These are phyloP conservation scores for Cremastinae sp. DNA, from an alignment of 2,888 invertebrate genomes.

Conservation along the genomic window DNA sequence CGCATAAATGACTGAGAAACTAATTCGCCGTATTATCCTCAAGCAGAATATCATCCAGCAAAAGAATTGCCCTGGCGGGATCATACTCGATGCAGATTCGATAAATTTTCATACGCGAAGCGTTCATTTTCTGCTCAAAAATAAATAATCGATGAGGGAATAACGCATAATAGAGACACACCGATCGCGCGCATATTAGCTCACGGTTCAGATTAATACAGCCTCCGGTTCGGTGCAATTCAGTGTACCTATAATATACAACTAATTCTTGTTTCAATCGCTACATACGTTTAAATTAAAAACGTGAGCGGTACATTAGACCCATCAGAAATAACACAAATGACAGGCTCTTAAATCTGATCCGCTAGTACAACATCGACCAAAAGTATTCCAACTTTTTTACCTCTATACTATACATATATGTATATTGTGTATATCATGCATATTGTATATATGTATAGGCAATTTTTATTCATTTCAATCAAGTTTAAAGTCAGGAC, in stretches of 20 bases:
- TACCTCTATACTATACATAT: too few species aligned
- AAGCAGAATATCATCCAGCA: neutral
- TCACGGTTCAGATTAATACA: neutral
- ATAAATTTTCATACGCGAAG: neutral
- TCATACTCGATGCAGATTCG: slow-evolving; percentile 8
- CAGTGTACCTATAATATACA: slow-evolving; percentile 10
- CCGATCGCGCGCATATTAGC: slow-evolving; percentile 36
- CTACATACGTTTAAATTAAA: slow-evolving; percentile 20
- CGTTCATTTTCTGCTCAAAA: neutral
- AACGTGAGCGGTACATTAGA: slow-evolving; percentile 16
- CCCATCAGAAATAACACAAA: slow-evolving; percentile 31
- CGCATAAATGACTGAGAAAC: slow-evolving; percentile 22
- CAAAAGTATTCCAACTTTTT: slow-evolving; percentile 25
- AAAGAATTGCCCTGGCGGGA: neutral
- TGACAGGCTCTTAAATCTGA: slow-evolving; percentile 9
- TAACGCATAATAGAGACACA: neutral
- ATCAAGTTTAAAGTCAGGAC: too few species aligned
- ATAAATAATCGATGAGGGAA: neutral
- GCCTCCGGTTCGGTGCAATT: slow-evolving; percentile 35
- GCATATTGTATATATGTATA: too few species aligned
- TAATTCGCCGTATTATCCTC: slow-evolving; percentile 32
- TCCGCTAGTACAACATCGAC: slow-evolving; percentile 13
- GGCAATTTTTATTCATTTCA: too few species aligned
- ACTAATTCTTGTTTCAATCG: neutral
- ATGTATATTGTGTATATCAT: too few species aligned